Percentiles rank a stretch among this genome's conserved stretches.
Evolutionary conservation across 2,888 invertebrate genomes (phyloP).

Genomic region (Eudemis profundana): DNA sequence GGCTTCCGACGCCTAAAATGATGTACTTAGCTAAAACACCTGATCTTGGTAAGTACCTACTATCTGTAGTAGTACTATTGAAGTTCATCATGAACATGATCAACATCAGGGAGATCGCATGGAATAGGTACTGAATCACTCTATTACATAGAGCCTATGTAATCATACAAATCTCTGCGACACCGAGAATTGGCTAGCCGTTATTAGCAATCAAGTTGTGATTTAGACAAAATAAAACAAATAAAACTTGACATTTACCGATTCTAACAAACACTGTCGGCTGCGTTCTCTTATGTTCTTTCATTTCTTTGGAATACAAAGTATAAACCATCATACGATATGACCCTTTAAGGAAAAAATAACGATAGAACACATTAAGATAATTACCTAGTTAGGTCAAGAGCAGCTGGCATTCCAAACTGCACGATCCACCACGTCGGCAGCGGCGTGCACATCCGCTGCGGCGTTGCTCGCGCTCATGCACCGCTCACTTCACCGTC

Average conservation of each 20-base stretch:
- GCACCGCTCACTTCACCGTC: slow-evolving; percentile 58
- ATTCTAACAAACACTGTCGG: too few relatives aligned
- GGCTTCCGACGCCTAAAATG: neutral
- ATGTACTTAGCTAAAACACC: too few relatives aligned
- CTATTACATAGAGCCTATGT: too few relatives aligned
- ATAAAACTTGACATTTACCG: too few relatives aligned
- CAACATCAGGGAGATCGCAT: too few relatives aligned
- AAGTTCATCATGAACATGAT: too few relatives aligned
- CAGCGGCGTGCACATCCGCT: slow-evolving; percentile 84
- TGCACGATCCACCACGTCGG: slow-evolving; percentile 76
- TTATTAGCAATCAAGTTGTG: neutral
- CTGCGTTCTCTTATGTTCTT: too few relatives aligned
- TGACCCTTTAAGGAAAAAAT: neutral
- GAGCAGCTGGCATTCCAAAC: slow-evolving; percentile 85
- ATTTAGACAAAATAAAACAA: too few relatives aligned
- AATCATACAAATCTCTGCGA: neutral
- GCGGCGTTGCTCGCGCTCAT: slow-evolving; percentile 60
- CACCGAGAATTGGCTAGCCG: neutral
- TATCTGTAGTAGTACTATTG: too few relatives aligned
- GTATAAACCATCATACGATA: neutral
- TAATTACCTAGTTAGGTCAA: slow-evolving; percentile 82
- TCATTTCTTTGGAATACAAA: too few relatives aligned
- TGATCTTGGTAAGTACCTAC: too few relatives aligned
- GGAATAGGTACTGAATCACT: too few relatives aligned
- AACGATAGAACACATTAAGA: slow-evolving; percentile 34